phyloP scores from a whole-genome alignment of 2,113 vertebrate species.

The Amblyornis subalaris region DNA sequence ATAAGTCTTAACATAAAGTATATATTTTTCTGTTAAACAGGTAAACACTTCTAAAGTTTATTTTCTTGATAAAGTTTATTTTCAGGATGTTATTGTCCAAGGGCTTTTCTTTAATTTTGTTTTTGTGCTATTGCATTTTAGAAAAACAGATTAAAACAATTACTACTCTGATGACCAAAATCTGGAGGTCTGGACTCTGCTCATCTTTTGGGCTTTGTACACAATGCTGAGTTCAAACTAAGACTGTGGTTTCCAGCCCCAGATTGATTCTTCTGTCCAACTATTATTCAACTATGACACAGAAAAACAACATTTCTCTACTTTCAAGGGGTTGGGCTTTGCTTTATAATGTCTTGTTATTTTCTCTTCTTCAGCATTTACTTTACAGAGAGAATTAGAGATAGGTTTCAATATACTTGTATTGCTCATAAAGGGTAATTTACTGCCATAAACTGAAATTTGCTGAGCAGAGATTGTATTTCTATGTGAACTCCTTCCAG shows the following conservation, averaged over 20 bases:
- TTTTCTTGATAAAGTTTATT: not conserved
- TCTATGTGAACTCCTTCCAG: not conserved
- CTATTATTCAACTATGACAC: slow-evolving; percentile 50
- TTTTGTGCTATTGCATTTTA: slow-evolving; percentile 18
- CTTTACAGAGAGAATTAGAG: not conserved
- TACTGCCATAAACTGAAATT: not conserved
- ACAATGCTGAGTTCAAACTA: slow-evolving; percentile 31
- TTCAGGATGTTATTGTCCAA: not conserved
- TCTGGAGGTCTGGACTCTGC: slow-evolving; percentile 15
- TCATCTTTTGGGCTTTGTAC: slow-evolving; percentile 33
- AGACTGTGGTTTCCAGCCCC: slow-evolving; percentile 37
- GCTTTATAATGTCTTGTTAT: not conserved
- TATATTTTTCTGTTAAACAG: not conserved
- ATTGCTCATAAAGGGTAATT: not conserved
- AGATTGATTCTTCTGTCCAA: slow-evolving; percentile 47
- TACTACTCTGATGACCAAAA: slow-evolving; percentile 1
- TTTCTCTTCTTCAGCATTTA: not conserved
- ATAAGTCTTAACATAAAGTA: not conserved
- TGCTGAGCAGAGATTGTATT: not conserved
- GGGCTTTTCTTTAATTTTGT: not conserved
- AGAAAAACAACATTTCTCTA: not conserved
- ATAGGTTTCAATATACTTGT: not conserved
- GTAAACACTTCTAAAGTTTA: not conserved
- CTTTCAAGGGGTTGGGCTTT: slow-evolving; percentile 9
- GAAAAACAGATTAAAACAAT: slow-evolving; percentile 32